These are phyloP conservation scores for Eubasilissa splendida DNA, from an alignment of 2,888 invertebrate genomes.

Conservation along the genomic window DNA sequence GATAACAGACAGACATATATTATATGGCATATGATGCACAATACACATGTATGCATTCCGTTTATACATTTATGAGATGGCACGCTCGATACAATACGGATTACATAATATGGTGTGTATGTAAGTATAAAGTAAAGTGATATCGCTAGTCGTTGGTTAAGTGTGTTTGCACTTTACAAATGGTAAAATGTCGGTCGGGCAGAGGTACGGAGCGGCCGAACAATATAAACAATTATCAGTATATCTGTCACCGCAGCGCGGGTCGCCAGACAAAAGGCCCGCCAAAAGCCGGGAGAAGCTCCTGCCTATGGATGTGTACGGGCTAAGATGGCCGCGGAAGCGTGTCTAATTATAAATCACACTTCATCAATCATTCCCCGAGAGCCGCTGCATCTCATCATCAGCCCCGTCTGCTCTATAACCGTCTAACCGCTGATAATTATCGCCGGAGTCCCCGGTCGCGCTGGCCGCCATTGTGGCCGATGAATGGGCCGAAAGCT, in stretches of 20 bases:
- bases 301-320: constrained; percentile 18
- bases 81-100: too few relatives aligned
- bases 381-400: too few relatives aligned
- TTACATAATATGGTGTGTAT: too few relatives aligned
- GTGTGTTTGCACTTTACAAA: too few relatives aligned
- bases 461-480: constrained; percentile 23
- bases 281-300: constrained; percentile 32
- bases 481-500: constrained; percentile 25
- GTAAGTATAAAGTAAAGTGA: too few relatives aligned
- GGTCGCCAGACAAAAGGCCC: constrained; percentile 24
- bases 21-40: too few relatives aligned
- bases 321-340: constrained; percentile 47
- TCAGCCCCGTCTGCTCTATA: constrained; percentile 16
- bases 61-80: too few relatives aligned
- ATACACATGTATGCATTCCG: too few relatives aligned
- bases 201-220: too few relatives aligned
- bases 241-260: background rate
- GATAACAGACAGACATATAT: too few relatives aligned
- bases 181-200: too few relatives aligned
- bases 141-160: too few relatives aligned
- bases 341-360: constrained; percentile 67
- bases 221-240: constrained; percentile 21
- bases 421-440: constrained; percentile 33
- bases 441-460: constrained; percentile 26
- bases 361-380: constrained; percentile 66